Percentiles rank a stretch among this genome's conserved stretches.
Conservation (phyloP, 30 jellyfish, hydroid and myxozoan genomes). For the Hydra vulgaris region DNA sequence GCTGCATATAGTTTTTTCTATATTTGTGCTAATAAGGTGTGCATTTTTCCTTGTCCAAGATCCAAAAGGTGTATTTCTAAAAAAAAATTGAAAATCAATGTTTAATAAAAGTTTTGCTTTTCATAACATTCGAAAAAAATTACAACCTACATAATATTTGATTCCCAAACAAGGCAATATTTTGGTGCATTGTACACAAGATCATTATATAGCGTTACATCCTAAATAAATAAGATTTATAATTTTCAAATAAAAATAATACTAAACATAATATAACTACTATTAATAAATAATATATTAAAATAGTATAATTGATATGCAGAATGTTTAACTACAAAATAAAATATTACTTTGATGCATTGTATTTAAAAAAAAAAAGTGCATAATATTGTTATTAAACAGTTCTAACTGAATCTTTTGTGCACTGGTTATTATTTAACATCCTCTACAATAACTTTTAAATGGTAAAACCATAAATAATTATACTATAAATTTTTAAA, state of each 20-base stretch:
- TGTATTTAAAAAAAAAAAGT: too few relatives aligned
- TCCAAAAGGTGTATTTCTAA: slow-evolving; percentile 64
- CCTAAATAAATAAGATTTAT: neutral
- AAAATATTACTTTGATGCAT: neutral
- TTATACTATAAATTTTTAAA: too few relatives aligned
- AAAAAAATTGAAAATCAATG: neutral
- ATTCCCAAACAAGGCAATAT: slow-evolving; percentile 54
- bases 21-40: slow-evolving; percentile 27
- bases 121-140: neutral
- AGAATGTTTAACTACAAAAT: too few relatives aligned
- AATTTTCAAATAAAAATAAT: too few relatives aligned
- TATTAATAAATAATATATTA: too few relatives aligned
- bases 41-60: slow-evolving; percentile 89
- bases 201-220: neutral
- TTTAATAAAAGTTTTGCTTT: neutral
- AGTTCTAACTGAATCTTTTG: too few relatives aligned
- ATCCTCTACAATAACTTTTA: too few relatives aligned
- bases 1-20: slow-evolving; percentile 61
- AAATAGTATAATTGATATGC: too few relatives aligned
- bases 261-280: too few relatives aligned
- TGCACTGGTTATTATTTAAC: too few relatives aligned
- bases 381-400: neutral
- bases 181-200: slow-evolving; percentile 35
- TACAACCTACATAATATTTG: slow-evolving; percentile 41
- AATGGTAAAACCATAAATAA: too few relatives aligned